A percentile compares a stretch with the other conserved stretches of the same genome.
Evolutionary conservation across 2,888 invertebrate genomes (phyloP).

Genomic region (Argyresthia goedartella): DNA sequence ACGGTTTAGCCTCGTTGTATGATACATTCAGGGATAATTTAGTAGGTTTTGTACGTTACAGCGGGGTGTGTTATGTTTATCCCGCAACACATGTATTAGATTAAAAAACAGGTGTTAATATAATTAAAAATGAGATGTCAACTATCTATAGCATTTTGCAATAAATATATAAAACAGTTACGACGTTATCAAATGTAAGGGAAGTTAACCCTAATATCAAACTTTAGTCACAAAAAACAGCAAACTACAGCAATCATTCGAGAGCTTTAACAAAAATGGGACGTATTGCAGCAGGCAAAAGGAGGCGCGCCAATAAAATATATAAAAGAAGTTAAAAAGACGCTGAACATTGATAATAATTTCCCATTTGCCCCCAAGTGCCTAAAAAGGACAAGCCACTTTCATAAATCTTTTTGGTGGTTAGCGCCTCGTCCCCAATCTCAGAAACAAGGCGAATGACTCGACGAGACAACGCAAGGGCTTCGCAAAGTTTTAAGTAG

Average conservation of each 20-base stretch:
- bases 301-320: conserved; percentile 16
- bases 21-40: conserved; percentile 15
- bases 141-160: background rate
- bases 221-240: too few relatives aligned
- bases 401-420: conserved; percentile 52
- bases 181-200: background rate
- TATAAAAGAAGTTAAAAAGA: conserved; percentile 34
- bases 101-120: background rate
- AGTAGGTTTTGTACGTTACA: background rate
- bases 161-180: background rate
- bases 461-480: conserved; percentile 16
- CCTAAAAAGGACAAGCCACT: conserved; percentile 48
- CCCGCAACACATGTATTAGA: background rate
- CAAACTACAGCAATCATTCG: too few relatives aligned
- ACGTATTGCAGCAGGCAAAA: conserved; percentile 17
- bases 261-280: background rate
- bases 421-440: conserved; percentile 50
- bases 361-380: conserved; percentile 33
- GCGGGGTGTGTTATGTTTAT: background rate
- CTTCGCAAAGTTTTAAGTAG: conserved; percentile 45
- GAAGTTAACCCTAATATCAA: too few relatives aligned
- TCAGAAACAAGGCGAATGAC: conserved; percentile 33
- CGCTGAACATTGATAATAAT: conserved; percentile 45
- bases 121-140: background rate
- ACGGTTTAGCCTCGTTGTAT: conserved; percentile 15